Percentiles rank a stretch among this genome's conserved stretches.
phyloP scores from a whole-genome alignment of 2,797 vertebrate genomes.

The Halcyon badia region DNA sequence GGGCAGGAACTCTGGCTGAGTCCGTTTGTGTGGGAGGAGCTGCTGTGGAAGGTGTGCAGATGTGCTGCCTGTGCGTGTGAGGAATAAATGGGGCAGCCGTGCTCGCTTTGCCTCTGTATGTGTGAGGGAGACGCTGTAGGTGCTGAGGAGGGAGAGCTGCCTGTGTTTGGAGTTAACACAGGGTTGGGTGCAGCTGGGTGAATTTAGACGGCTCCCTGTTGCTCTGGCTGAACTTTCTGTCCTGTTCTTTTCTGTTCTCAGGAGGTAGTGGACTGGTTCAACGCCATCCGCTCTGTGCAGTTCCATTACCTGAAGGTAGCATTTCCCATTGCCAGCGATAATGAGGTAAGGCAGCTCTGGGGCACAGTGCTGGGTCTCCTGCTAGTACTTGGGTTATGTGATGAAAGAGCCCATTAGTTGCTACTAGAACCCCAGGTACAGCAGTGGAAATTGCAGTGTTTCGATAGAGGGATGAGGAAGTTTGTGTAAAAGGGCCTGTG shows the following conservation, averaged over 20 bases:
- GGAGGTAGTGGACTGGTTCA: slow-evolving; percentile 94
- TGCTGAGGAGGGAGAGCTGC: background rate
- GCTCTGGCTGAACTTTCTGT: background rate
- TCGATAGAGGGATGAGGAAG: background rate
- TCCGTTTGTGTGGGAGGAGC: slow-evolving; percentile 1
- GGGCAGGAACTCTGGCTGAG: background rate
- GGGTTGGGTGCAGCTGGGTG: background rate
- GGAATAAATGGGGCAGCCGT: background rate
- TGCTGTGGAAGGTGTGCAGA: background rate
- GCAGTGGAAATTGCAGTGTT: background rate
- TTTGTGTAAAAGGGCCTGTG: background rate
- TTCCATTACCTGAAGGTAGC: slow-evolving; percentile 92
- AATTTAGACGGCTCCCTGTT: background rate
- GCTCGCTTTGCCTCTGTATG: background rate
- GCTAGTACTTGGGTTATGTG: background rate
- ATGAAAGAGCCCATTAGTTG: background rate
- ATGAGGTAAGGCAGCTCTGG: slow-evolving; percentile 82
- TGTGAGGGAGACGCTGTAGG: background rate
- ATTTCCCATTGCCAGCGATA: slow-evolving; percentile 88
- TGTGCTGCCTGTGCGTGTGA: background rate
- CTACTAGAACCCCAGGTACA: background rate
- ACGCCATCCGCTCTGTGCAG: slow-evolving; percentile 89
- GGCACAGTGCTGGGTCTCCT: accelerated
- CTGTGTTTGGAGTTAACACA: background rate
- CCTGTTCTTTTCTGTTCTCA: slow-evolving; percentile 47